phyloP scores from a whole-genome alignment of 2,113 vertebrate genomes.

The Tetrax tetrax region DNA sequence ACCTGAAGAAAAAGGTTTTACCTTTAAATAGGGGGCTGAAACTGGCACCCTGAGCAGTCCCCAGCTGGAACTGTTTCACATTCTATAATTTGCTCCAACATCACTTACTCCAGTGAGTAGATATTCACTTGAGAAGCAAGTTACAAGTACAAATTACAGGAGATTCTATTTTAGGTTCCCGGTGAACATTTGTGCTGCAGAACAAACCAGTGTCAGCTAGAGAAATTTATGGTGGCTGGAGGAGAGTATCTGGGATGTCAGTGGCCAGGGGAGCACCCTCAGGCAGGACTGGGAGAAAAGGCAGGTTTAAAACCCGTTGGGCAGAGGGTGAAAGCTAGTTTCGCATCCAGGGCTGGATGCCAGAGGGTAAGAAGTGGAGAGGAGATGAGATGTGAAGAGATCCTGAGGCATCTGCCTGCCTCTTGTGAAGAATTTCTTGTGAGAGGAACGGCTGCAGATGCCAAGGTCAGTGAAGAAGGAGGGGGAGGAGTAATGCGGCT shows the following conservation, averaged over 20 bases:
- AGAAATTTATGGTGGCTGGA: neutral
- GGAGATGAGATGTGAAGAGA: too few relatives aligned
- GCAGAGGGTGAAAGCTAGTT: neutral
- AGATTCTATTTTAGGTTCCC: neutral
- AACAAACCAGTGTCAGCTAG: neutral
- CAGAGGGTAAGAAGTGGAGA: neutral
- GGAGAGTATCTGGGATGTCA: neutral
- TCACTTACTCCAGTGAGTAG: neutral
- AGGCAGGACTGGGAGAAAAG: fast-evolving
- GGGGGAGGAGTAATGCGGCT: too few relatives aligned
- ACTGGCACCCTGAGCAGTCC: neutral
- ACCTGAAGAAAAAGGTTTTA: neutral
- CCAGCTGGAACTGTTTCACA: neutral
- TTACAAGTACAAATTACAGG: neutral
- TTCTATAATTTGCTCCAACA: neutral
- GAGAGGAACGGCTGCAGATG: too few relatives aligned
- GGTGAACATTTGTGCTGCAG: neutral
- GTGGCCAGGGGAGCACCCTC: neutral
- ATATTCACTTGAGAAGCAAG: neutral
- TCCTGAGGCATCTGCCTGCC: too few relatives aligned
- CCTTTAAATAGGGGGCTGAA: neutral
- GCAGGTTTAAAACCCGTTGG: fast-evolving
- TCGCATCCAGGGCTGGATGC: neutral
- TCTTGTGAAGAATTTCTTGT: too few relatives aligned
- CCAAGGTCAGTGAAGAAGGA: too few relatives aligned